Conservation (phyloP, 1,140 invertebrate genomes). For the Drosophila parabipectinata region DNA sequence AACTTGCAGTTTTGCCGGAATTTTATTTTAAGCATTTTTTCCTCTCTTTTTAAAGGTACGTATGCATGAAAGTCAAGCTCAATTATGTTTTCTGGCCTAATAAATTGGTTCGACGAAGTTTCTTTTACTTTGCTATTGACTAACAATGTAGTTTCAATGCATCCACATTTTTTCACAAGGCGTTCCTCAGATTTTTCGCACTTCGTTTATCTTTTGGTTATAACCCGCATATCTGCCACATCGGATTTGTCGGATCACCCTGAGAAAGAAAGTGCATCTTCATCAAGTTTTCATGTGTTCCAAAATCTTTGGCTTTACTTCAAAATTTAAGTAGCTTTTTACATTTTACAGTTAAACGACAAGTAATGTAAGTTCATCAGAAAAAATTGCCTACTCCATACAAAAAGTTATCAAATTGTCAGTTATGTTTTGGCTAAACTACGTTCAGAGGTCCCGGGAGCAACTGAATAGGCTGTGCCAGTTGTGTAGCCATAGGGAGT, state of each 20-base stretch:
- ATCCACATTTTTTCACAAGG: neutral
- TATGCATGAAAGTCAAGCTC: neutral
- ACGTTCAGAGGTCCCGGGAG: slow-evolving; percentile 46
- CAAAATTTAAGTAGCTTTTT: slow-evolving; percentile 46
- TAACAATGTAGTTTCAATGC: slow-evolving; percentile 14
- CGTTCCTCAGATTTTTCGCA: neutral
- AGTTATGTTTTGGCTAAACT: slow-evolving; percentile 63
- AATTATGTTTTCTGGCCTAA: neutral
- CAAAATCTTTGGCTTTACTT: slow-evolving; percentile 15
- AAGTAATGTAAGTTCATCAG: slow-evolving; percentile 6
- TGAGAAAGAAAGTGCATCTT: slow-evolving; percentile 30
- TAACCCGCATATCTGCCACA: slow-evolving; percentile 31
- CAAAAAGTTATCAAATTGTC: slow-evolving; percentile 39
- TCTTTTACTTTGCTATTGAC: slow-evolving; percentile 14
- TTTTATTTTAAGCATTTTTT: slow-evolving; percentile 10
- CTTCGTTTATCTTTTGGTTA: slow-evolving; percentile 3
- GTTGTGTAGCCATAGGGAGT: slow-evolving; percentile 20
- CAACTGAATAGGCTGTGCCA: slow-evolving; percentile 52
- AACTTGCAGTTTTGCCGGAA: slow-evolving; percentile 33
- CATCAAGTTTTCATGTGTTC: slow-evolving; percentile 31
- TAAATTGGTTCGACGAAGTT: neutral
- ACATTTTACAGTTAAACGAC: slow-evolving; percentile 36
- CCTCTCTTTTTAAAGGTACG: slow-evolving; percentile 27
- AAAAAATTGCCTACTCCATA: slow-evolving; percentile 2
- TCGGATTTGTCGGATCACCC: slow-evolving; percentile 12